Evolutionary conservation across 2,113 vertebrate genomes (phyloP).

Genomic region (Smithornis capensis): DNA sequence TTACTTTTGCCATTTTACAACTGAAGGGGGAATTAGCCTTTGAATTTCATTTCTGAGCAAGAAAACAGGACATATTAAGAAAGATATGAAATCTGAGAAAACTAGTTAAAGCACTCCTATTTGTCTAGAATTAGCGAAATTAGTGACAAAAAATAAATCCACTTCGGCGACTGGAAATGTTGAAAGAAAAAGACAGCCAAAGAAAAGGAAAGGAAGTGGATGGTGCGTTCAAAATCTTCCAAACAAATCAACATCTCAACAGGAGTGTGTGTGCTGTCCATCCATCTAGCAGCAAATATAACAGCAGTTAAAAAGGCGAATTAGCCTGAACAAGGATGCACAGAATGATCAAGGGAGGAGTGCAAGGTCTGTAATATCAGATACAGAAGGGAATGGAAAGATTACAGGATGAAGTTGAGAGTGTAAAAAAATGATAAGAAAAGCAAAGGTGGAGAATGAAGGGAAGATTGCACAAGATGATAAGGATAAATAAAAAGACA

Average conservation of each 20-base stretch:
- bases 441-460: conserved; percentile 64
- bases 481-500: conserved; percentile 66
- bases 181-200: not conserved
- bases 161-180: not conserved
- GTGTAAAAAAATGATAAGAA: conserved; percentile 56
- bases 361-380: conserved; percentile 43
- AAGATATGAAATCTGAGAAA: not conserved
- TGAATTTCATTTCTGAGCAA: not conserved
- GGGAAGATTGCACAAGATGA: conserved; percentile 55
- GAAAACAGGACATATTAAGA: not conserved
- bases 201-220: not conserved
- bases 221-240: not conserved
- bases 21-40: not conserved
- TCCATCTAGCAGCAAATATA: conserved; percentile 21
- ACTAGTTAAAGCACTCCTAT: not conserved
- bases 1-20: not conserved
- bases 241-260: conserved; percentile 36
- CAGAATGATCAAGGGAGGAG: conserved; percentile 38
- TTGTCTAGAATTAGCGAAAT: not conserved
- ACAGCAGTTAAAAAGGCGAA: conserved; percentile 56
- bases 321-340: conserved; percentile 17
- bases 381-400: conserved; percentile 64
- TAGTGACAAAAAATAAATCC: not conserved
- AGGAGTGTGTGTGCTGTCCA: not conserved
- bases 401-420: conserved; percentile 65